phyloP scores from a whole-genome alignment of 2,888 invertebrate species.

The Synergus japonicus region DNA sequence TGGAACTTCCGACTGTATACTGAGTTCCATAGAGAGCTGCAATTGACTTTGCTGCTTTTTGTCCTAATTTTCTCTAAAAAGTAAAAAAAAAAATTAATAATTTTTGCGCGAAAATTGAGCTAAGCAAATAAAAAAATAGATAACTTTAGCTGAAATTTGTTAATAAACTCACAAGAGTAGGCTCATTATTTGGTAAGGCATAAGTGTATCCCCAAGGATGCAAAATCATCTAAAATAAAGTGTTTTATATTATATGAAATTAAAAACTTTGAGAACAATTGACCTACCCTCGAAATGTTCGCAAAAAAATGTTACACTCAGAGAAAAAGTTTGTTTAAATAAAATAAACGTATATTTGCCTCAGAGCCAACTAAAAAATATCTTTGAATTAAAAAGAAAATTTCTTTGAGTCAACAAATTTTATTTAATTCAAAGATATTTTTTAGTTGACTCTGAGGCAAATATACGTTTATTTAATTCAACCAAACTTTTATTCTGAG shows the following conservation, averaged over 20 bases:
- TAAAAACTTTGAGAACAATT: background rate
- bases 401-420: too few species aligned
- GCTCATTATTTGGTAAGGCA: slow-evolving; percentile 78
- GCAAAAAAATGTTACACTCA: background rate
- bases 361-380: too few species aligned
- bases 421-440: too few species aligned
- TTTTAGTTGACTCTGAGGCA: too few species aligned
- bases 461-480: too few species aligned
- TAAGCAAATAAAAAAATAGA: background rate
- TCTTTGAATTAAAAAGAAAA: too few species aligned
- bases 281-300: background rate
- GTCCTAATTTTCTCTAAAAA: slow-evolving; percentile 36
- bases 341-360: too few species aligned
- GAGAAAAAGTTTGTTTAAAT: too few species aligned
- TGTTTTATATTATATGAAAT: background rate
- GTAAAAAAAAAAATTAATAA: background rate
- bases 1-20: slow-evolving; percentile 52
- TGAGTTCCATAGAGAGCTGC: slow-evolving; percentile 37
- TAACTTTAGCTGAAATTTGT: too few species aligned
- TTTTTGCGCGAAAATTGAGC: too few species aligned
- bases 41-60: slow-evolving; percentile 44
- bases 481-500: too few species aligned
- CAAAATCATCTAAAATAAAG: slow-evolving; percentile 78
- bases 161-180: slow-evolving; percentile 72
- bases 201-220: slow-evolving; percentile 85